Percentiles rank a stretch among this genome's conserved stretches.
These are phyloP conservation scores for Cryptocephalus moraei DNA, from an alignment of 2,888 invertebrate species.

Conservation along the genomic window DNA sequence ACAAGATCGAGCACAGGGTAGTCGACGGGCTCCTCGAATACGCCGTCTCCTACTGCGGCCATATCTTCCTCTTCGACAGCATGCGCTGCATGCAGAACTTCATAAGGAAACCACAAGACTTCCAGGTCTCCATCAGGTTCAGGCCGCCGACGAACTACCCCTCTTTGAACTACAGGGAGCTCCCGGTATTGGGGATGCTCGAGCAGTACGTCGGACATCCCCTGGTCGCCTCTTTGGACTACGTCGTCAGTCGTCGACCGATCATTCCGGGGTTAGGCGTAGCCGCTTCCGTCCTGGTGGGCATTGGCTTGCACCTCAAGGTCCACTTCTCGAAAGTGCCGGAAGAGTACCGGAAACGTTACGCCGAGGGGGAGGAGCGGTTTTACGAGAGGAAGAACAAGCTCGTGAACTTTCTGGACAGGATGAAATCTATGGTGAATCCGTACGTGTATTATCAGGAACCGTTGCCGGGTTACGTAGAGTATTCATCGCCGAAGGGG, in stretches of 20 bases:
- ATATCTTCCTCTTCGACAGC: slow-evolving; percentile 48
- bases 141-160: slow-evolving; percentile 33
- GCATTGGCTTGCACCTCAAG: slow-evolving; percentile 49
- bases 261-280: slow-evolving; percentile 49
- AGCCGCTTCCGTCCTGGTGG: slow-evolving; percentile 43
- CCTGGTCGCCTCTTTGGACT: slow-evolving; percentile 45
- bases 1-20: slow-evolving; percentile 44
- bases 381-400: slow-evolving; percentile 29
- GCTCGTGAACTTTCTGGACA: slow-evolving; percentile 32
- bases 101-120: slow-evolving; percentile 41
- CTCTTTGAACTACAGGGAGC: slow-evolving; percentile 36
- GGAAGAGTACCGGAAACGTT: slow-evolving; percentile 28
- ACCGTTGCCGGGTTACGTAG: slow-evolving; percentile 19
- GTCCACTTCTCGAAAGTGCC: slow-evolving; percentile 37
- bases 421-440: slow-evolving; percentile 43
- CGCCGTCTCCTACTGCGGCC: slow-evolving; percentile 42
- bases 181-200: slow-evolving; percentile 50
- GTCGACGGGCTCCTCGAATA: slow-evolving; percentile 38
- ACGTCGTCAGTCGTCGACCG: slow-evolving; percentile 44
- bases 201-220: slow-evolving; percentile 48
- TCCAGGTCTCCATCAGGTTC: slow-evolving; percentile 36
- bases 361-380: slow-evolving; percentile 35
- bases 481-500: too few relatives aligned
- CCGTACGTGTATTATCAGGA: slow-evolving; percentile 44
- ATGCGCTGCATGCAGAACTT: slow-evolving; percentile 44